Percentiles rank a stretch among this genome's conserved stretches.
phyloP scores from a whole-genome alignment of 2,113 vertebrate species.

The Todiramphus chloris region DNA sequence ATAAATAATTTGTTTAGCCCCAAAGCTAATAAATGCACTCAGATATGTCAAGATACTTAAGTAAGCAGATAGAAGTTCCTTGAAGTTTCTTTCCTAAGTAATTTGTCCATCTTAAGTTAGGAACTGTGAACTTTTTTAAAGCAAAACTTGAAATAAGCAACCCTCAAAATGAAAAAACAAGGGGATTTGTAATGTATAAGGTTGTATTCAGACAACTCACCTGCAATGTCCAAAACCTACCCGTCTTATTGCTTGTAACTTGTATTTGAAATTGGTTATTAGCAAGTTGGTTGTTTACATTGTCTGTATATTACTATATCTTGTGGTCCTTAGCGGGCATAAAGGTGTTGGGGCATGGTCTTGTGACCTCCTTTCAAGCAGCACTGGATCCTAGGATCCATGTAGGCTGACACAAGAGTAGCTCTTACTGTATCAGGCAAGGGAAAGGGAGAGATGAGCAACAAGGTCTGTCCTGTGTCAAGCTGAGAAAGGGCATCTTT shows the following conservation, averaged over 20 bases:
- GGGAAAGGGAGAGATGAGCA: neutral
- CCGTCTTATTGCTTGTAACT: rapidly evolving
- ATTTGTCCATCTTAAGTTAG: neutral
- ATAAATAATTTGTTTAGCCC: neutral
- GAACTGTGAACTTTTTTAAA: neutral
- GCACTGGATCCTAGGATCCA: rapidly evolving
- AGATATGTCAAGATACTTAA: neutral
- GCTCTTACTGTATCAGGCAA: neutral
- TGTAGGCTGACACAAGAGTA: rapidly evolving
- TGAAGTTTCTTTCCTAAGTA: neutral
- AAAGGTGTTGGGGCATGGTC: no score
- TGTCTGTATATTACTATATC: rapidly evolving
- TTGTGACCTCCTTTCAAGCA: neutral
- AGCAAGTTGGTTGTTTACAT: neutral
- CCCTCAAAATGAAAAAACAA: neutral
- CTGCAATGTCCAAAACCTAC: neutral
- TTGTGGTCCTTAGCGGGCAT: neutral
- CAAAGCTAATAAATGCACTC: neutral
- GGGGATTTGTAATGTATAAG: neutral
- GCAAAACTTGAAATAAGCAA: neutral
- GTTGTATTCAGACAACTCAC: neutral
- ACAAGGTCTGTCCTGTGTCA: neutral
- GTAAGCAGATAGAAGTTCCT: neutral
- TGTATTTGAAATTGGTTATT: neutral
- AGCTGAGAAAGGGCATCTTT: neutral